phyloP scores from a whole-genome alignment of 1,140 invertebrate genomes.

The Bombus soroeensis region DNA sequence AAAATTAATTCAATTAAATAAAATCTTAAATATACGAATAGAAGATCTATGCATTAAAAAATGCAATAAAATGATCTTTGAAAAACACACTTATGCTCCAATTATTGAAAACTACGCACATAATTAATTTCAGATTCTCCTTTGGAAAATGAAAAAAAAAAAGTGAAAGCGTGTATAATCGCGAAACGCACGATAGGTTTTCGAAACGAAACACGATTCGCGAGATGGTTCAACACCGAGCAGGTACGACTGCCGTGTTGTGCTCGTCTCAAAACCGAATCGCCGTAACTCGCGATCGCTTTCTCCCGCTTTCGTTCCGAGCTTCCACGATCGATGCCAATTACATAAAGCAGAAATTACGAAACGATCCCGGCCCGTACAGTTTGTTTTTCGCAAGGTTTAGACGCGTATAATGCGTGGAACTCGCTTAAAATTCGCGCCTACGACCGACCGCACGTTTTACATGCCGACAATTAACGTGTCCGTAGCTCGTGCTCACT shows the following conservation, averaged over 20 bases:
- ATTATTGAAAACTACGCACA: background rate
- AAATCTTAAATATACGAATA: background rate
- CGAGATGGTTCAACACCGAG: background rate
- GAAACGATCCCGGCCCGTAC: background rate
- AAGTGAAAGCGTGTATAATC: conserved; percentile 12
- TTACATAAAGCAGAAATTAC: conserved; percentile 48
- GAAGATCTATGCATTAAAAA: background rate
- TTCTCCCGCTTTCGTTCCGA: conserved; percentile 34
- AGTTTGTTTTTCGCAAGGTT: background rate
- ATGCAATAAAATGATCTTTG: background rate
- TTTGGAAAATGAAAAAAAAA: background rate
- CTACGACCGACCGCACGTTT: background rate
- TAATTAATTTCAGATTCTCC: background rate
- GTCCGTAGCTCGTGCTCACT: background rate
- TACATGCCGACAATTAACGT: background rate
- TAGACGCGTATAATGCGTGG: background rate
- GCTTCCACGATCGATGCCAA: conserved; percentile 25
- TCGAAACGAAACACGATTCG: background rate
- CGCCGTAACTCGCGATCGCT: conserved; percentile 20
- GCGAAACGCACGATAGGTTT: background rate
- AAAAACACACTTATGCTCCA: background rate
- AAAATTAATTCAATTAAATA: background rate
- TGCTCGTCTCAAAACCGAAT: conserved; percentile 5
- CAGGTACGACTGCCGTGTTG: background rate
- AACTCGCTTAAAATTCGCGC: conserved; percentile 8